Base-by-base conservation (phyloP, 2,113 vertebrate species). In the Maccullochella peelii region DNA sequence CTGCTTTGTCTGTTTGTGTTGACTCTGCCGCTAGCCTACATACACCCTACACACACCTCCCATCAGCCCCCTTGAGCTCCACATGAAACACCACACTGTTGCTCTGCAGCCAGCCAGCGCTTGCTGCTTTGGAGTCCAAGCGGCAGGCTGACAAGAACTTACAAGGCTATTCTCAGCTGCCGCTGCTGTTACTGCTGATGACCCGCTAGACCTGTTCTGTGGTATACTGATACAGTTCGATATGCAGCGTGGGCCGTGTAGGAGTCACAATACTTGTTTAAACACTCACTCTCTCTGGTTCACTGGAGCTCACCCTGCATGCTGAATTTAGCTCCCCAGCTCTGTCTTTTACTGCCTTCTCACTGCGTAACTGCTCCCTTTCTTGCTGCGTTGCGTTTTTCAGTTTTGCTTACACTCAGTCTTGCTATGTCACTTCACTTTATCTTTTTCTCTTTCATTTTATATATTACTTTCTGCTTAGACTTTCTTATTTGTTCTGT, bases 111-210 rank as follows among this genome's bases (percentile, higher is more conserved):
- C 79, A 74, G 84, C 74, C 84, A 79, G 77, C 33, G 77, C 89
- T 71, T 77, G 73, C 83, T 89, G 83, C 85, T 91, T 82, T 73
- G 80, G 88, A 87, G 85, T 87, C 84, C 80, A 27, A 88, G 81
- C 84, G 86, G 73, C 85, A 74, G 63, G 83, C 82, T 83, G 86
- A 84, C 91, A 91, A 70, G 87, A 89, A 89, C 91, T 93, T 92
- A 93, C 88, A 91, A 91, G 91, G 90, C 91, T 94, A 92, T 93
- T 93, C 91, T 94, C 83, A 91, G 89, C 88, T 74, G 86, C 88
- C 14, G 85, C 82, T 87, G 87, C 69, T 88, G 88, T 79, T 88
- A 57, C 75, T 85, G 88, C 73, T 69, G 89, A 84, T 92, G 93
- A 94, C 93, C 93, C 62, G 82, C 84, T 83, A 76, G 93, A 93